Base-by-base conservation (phyloP, 2,797 vertebrate genomes). In the Loriculus beryllinus region DNA sequence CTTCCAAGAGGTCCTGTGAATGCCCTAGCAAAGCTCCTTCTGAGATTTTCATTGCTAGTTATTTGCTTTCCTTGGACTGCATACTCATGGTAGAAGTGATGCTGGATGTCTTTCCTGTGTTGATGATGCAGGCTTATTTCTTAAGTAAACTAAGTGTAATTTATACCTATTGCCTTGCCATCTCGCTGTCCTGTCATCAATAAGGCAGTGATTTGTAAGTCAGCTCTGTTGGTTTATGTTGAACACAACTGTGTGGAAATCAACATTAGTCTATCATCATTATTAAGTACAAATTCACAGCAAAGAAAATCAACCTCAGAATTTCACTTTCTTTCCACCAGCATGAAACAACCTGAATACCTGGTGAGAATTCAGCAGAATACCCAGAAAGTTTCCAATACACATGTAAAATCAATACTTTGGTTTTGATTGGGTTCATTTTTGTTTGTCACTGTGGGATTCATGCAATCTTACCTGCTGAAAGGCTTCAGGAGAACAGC, bases 1-100 rank as follows among this genome's bases (percentile, higher is more conserved):
- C 90, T 72, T 87, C 88, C 81, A 54, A 10, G 19, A 48, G 86
- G 42, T 60, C 77, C 86, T 29, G 47, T 5, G 72, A 92, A 60
- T 63, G 93, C 67, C 81, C 84, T 16, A 62, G 88, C 71, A 45
- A 72, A 84, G 92, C 87, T 96, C 83, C 85, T 56, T 52, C 56
- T 23, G 92, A 62, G 79, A 21, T 68, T 72, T 56, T 51, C 74
- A 37, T 18, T 87, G 93, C 90, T 70, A 21, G 6, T 28, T 89
- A 5, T 94, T 94, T 96, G 95, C 91, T 95, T 96, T 96, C 78
- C 35, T 96, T 96, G 96, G 92, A 83, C 64, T 40, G 7, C 37
- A 0, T 21, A 4, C 77, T 42, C 56, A 17, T 19, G 86, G 62
- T 60, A 87, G 93, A 89, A 87, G 91, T 82, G 92, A 86, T 95